Conservation (phyloP, 2,888 invertebrate genomes). For the Mythimna lalbum region DNA sequence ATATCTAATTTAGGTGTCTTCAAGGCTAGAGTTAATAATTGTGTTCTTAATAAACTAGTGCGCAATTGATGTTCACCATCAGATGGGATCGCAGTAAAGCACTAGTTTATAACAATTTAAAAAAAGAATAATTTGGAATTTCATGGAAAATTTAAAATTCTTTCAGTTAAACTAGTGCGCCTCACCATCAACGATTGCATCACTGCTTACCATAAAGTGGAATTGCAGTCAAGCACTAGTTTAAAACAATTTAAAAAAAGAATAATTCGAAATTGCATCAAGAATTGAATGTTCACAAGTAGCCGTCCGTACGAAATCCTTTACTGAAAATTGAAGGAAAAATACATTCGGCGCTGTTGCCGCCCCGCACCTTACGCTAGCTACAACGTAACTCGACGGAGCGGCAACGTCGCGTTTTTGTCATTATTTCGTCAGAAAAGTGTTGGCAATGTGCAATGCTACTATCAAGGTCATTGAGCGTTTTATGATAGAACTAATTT, state of each 20-base stretch:
- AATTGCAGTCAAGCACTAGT: too few species aligned
- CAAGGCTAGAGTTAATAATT: too few species aligned
- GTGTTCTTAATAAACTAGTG: too few species aligned
- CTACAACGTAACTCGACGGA: slow-evolving; percentile 48
- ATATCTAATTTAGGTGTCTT: too few species aligned
- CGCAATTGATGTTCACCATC: too few species aligned
- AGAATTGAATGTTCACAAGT: neutral
- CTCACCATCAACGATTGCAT: too few species aligned
- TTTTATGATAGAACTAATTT: slow-evolving; percentile 28
- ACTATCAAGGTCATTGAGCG: slow-evolving; percentile 44
- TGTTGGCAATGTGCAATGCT: slow-evolving; percentile 37
- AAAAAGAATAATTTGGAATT: slow-evolving; percentile 1
- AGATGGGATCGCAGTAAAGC: too few species aligned
- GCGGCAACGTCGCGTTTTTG: slow-evolving; percentile 61
- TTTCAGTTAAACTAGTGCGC: too few species aligned
- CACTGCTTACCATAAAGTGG: too few species aligned
- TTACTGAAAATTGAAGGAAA: slow-evolving; percentile 60
- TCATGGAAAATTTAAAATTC: too few species aligned
- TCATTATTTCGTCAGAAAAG: slow-evolving; percentile 47
- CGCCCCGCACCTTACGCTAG: slow-evolving; percentile 38
- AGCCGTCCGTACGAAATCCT: slow-evolving; percentile 9
- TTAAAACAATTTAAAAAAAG: neutral
- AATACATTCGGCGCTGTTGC: slow-evolving; percentile 51
- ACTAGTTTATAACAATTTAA: neutral
- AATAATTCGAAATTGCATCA: slow-evolving; percentile 1